These are phyloP conservation scores for Nycticorax nycticorax DNA, from an alignment of 2,113 vertebrate species.

Conservation along the genomic window DNA sequence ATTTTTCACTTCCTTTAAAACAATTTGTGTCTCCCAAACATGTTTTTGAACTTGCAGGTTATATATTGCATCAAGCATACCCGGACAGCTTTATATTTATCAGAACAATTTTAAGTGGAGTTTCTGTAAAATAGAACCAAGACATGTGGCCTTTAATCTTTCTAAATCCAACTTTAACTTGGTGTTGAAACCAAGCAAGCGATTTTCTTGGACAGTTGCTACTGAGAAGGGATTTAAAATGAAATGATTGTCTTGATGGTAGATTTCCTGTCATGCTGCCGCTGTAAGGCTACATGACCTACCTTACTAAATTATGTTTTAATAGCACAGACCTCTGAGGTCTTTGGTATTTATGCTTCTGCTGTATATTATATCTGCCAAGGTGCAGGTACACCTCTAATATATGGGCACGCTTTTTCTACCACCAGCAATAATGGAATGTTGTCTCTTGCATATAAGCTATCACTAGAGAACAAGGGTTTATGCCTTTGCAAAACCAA, in stretches of 20 bases:
- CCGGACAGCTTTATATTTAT: not conserved
- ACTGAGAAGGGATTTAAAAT: not conserved
- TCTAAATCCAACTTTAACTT: conserved; percentile 4
- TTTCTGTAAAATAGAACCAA: not conserved
- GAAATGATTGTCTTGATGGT: conserved; percentile 17
- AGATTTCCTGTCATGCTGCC: not conserved
- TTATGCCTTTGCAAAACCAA: not conserved
- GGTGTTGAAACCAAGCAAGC: not conserved
- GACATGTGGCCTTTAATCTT: not conserved
- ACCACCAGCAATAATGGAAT: not conserved
- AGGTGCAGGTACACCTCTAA: not conserved
- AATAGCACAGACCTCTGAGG: conserved; percentile 7
- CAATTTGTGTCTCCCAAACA: not conserved
- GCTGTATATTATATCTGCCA: conserved; percentile 4
- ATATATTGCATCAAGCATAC: not conserved
- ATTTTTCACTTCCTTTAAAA: not conserved
- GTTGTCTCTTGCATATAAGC: not conserved
- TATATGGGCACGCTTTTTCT: not conserved
- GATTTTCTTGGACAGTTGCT: not conserved
- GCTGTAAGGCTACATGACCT: not conserved
- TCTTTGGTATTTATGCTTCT: conserved; percentile 33
- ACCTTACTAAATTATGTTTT: conserved; percentile 18
- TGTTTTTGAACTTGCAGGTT: not conserved
- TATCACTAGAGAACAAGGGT: not conserved
- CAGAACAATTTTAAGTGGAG: not conserved